A percentile compares a stretch with the other conserved stretches of the same genome.
These are phyloP conservation scores for Aphrophora alni DNA, from an alignment of 2,888 invertebrate species.

Conservation along the genomic window DNA sequence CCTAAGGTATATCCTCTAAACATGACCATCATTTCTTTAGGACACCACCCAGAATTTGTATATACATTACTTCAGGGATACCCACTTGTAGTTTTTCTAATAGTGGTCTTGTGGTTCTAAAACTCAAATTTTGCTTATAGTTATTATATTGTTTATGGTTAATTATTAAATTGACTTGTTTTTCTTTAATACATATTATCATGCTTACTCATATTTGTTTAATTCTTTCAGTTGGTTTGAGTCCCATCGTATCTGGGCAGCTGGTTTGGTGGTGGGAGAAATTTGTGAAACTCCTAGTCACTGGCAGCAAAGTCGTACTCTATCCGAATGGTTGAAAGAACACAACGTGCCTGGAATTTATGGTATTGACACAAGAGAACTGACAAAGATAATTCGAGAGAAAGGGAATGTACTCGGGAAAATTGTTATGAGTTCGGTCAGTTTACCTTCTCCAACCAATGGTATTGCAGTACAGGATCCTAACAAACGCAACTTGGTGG, in stretches of 20 bases:
- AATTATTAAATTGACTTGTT: too few species aligned
- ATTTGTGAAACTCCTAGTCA: constrained; percentile 86
- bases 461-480: constrained; percentile 72
- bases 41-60: too few species aligned
- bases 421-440: constrained; percentile 59
- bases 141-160: too few species aligned
- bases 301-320: constrained; percentile 81
- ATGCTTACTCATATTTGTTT: too few species aligned
- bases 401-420: constrained; percentile 84
- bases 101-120: too few species aligned
- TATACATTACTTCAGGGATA: too few species aligned
- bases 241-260: constrained; percentile 88
- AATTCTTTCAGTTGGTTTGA: constrained; percentile 86
- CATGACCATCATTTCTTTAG: too few species aligned
- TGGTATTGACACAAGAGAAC: constrained; percentile 90
- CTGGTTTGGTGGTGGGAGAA: constrained; percentile 91
- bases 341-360: constrained; percentile 85
- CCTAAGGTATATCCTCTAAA: too few species aligned
- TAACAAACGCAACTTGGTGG: constrained; percentile 86
- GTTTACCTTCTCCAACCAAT: constrained; percentile 49
- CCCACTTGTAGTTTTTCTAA: too few species aligned
- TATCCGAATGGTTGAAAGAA: constrained; percentile 83
- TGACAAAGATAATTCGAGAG: constrained; percentile 91
- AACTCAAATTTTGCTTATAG: too few species aligned
- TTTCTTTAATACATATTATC: too few species aligned